Percentiles rank a stretch among this genome's conserved stretches.
Conservation (phyloP, 2,888 invertebrate genomes). For the Rotaria socialis region DNA sequence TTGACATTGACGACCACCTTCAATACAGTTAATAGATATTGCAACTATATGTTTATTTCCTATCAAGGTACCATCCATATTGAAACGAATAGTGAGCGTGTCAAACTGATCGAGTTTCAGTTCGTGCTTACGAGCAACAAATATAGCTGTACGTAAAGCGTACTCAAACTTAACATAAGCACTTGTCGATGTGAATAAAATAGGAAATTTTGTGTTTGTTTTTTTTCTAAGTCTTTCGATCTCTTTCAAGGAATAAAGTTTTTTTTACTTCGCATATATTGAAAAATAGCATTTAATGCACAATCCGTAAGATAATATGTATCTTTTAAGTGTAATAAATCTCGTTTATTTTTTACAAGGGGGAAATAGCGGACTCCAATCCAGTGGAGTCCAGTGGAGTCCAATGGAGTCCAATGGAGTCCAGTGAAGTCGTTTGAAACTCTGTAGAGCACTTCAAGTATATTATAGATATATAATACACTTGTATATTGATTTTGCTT, state of each 20-base stretch:
- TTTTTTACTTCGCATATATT: neutral
- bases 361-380: too few relatives aligned
- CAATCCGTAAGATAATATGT: neutral
- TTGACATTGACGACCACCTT: neutral
- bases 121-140: neutral
- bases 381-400: too few relatives aligned
- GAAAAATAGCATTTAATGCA: neutral
- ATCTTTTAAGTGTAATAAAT: constrained; percentile 21
- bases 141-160: neutral
- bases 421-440: too few relatives aligned
- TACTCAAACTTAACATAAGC: neutral
- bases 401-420: too few relatives aligned
- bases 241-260: neutral
- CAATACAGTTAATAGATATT: neutral
- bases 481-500: too few relatives aligned
- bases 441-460: too few relatives aligned
- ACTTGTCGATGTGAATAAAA: neutral
- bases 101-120: neutral
- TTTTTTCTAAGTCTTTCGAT: neutral
- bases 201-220: neutral
- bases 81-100: neutral
- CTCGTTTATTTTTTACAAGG: neutral
- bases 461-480: too few relatives aligned
- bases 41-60: constrained; percentile 1
- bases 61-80: neutral